These are phyloP conservation scores for Heliconius nattereri DNA, from an alignment of 1,140 invertebrate species.

Conservation along the genomic window DNA sequence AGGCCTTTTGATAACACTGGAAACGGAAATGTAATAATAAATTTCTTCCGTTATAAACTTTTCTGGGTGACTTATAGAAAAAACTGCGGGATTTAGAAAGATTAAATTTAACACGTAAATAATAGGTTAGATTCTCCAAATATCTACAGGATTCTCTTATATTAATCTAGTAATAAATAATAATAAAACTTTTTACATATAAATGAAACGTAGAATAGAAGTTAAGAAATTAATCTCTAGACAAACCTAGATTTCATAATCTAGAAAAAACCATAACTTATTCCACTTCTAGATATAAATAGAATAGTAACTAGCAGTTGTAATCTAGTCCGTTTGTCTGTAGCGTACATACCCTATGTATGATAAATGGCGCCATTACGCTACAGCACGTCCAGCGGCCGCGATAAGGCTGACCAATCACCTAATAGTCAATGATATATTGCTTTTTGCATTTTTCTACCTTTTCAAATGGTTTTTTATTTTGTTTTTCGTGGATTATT, in stretches of 20 bases:
- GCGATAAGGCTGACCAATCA: slow-evolving; percentile 13
- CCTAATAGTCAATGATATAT: slow-evolving; percentile 2
- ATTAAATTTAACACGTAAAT: too few relatives aligned
- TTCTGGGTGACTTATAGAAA: too few relatives aligned
- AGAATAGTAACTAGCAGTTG: neutral
- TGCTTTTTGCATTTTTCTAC: neutral
- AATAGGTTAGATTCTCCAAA: too few relatives aligned
- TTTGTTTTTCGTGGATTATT: neutral
- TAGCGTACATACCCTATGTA: slow-evolving; percentile 15
- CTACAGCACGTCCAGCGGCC: slow-evolving; percentile 25
- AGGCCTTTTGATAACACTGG: too few relatives aligned
- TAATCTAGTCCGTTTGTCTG: slow-evolving; percentile 10
- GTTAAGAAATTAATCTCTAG: neutral
- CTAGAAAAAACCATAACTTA: neutral
- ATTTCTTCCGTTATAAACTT: too few relatives aligned
- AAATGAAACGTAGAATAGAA: neutral
- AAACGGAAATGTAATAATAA: too few relatives aligned
- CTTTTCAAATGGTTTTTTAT: neutral
- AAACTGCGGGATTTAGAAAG: too few relatives aligned
- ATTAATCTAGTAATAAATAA: too few relatives aligned
- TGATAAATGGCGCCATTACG: slow-evolving; percentile 33
- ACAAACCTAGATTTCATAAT: neutral
- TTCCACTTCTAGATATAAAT: neutral
- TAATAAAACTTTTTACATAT: too few relatives aligned
- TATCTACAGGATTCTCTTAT: too few relatives aligned